phyloP scores from a whole-genome alignment of 53 echinoderm and acorn worm species.

The Pentamera pediparva region DNA sequence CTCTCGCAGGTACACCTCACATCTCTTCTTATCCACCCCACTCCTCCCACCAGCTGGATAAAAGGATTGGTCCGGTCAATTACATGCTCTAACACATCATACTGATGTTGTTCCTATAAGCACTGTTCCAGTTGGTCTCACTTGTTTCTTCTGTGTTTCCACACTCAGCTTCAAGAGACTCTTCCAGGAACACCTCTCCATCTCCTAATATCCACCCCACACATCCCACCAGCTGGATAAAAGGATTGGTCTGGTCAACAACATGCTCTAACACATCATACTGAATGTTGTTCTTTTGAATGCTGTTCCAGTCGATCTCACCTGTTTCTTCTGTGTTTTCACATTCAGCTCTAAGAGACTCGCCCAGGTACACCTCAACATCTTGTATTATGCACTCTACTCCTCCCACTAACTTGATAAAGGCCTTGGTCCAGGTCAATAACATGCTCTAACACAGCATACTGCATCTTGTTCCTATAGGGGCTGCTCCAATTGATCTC shows the following conservation, averaged over 20 bases:
- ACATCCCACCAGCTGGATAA: constrained; percentile 84
- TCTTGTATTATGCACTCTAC: constrained; percentile 87
- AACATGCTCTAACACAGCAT: constrained; percentile 78
- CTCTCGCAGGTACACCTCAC: constrained; percentile 68
- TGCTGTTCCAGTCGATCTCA: constrained; percentile 61
- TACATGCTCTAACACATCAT: no score
- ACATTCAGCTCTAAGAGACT: constrained; percentile 72
- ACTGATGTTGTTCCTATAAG: no score
- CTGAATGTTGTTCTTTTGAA: no score
- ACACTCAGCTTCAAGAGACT: constrained; percentile 72
- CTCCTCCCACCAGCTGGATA: constrained; percentile 84
- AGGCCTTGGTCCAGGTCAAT: constrained; percentile 73
- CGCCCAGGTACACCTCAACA: constrained; percentile 63
- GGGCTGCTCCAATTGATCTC: not conserved
- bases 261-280: no score
- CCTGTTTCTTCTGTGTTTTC: constrained; percentile 73
- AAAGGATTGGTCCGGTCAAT: constrained; percentile 76
- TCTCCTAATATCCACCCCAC: constrained; percentile 87
- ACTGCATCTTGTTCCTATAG: no score
- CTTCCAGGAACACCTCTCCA: constrained; percentile 64
- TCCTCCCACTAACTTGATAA: constrained; percentile 84
- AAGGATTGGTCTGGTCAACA: constrained; percentile 69
- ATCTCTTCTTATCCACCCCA: constrained; percentile 87
- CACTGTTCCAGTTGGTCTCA: constrained; percentile 60
- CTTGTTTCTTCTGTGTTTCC: constrained; percentile 72